phyloP scores from a whole-genome alignment of 2,797 vertebrate species.

The Antennarius maculatus region DNA sequence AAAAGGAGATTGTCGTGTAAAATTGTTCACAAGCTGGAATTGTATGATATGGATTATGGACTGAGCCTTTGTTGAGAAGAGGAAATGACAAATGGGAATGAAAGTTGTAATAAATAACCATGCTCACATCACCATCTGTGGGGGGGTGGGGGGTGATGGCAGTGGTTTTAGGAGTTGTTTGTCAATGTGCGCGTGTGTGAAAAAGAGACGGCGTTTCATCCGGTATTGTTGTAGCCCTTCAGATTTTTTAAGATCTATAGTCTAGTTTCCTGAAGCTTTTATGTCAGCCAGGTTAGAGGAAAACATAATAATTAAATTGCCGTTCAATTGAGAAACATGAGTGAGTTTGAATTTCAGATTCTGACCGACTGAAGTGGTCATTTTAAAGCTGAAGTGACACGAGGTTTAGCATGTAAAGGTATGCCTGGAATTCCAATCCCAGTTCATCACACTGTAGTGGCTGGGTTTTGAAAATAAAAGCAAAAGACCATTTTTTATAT shows the following conservation, averaged over 20 bases:
- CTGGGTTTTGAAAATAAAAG: no score
- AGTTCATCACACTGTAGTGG: no score
- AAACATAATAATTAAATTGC: background rate
- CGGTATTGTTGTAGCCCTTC: slow-evolving; percentile 12
- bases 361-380: no score
- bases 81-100: slow-evolving; percentile 46
- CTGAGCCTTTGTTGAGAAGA: slow-evolving; percentile 24
- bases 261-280: slow-evolving; percentile 10
- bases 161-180: slow-evolving; percentile 11
- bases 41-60: slow-evolving; percentile 15
- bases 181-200: background rate
- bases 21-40: slow-evolving; percentile 36
- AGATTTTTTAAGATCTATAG: background rate
- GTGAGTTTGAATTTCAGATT: no score
- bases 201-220: background rate
- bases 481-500: no score
- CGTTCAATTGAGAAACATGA: no score
- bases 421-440: no score
- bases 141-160: background rate
- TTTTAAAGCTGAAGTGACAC: no score
- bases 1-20: slow-evolving; percentile 43
- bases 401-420: background rate
- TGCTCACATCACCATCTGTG: slow-evolving; percentile 34
- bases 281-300: background rate
- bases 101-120: slow-evolving; percentile 27